Evolutionary conservation across 2,113 vertebrate genomes (phyloP).

Genomic region (Antigone vipio): DNA sequence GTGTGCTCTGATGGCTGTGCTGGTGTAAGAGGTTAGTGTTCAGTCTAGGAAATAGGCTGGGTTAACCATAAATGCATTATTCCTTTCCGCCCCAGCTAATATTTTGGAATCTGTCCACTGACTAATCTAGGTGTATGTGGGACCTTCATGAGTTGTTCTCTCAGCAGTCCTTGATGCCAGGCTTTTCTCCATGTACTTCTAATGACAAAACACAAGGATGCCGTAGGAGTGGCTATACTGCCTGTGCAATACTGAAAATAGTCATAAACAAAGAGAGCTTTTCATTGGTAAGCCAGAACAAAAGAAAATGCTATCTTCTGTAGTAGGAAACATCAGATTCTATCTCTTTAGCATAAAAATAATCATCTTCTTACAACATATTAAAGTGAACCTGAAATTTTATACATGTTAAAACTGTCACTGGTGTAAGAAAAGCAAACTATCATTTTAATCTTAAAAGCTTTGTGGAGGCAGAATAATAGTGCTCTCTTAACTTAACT

Average conservation of each 20-base stretch:
- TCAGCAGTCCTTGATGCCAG: background rate
- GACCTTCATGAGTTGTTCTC: background rate
- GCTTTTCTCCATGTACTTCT: background rate
- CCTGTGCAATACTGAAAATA: background rate
- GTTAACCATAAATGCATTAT: background rate
- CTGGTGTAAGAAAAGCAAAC: conserved; percentile 12
- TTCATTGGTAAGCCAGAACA: background rate
- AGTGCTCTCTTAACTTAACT: conserved; percentile 27
- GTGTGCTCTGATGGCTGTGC: background rate
- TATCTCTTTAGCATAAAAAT: conserved; percentile 9
- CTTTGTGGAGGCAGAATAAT: conserved; percentile 55
- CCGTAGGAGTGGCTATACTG: background rate
- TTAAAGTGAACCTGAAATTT: conserved; percentile 17
- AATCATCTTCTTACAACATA: conserved; percentile 26
- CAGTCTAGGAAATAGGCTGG: background rate
- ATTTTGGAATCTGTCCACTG: background rate
- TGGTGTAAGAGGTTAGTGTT: background rate
- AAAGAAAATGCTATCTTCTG: background rate
- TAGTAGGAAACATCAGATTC: conserved; percentile 10
- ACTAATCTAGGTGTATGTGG: background rate
- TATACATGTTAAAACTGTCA: conserved; percentile 2
- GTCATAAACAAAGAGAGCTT: background rate
- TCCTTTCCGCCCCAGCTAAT: background rate
- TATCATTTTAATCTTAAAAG: conserved; percentile 42
- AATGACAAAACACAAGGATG: background rate